phyloP scores from a whole-genome alignment of 1,140 invertebrate species.

The Antheraea pernyi region DNA sequence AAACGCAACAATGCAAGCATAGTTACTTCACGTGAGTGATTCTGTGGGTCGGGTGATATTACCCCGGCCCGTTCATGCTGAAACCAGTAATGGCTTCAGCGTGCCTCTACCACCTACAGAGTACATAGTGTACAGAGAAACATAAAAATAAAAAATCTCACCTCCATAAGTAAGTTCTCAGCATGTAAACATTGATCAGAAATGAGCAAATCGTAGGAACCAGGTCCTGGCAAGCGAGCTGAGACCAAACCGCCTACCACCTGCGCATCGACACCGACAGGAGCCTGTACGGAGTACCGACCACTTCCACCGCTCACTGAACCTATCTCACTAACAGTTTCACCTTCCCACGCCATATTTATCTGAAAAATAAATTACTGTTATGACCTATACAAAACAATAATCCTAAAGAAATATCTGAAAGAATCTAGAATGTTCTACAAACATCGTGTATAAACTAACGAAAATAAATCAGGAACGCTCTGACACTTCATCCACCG shows the following conservation, averaged over 20 bases:
- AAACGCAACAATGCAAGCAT: no score
- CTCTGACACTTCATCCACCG: no score
- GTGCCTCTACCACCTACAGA: no score
- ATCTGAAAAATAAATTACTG: constrained; percentile 34
- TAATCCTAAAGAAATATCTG: no score
- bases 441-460: neutral
- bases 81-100: no score
- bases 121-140: neutral
- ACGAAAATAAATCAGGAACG: no score
- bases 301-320: constrained; percentile 55
- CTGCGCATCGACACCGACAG: constrained; percentile 47
- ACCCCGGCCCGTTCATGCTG: no score
- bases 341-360: constrained; percentile 63
- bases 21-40: no score
- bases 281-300: constrained; percentile 47
- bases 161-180: constrained; percentile 54
- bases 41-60: no score
- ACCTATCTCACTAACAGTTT: constrained; percentile 47
- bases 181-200: constrained; percentile 52
- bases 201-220: constrained; percentile 49
- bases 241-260: constrained; percentile 35
- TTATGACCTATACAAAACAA: no score
- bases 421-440: no score
- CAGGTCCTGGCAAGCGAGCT: constrained; percentile 47
- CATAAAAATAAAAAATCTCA: constrained; percentile 13